These are phyloP conservation scores for Cecidostiba fungosa DNA, from an alignment of 2,888 invertebrate species.

Conservation along the genomic window DNA sequence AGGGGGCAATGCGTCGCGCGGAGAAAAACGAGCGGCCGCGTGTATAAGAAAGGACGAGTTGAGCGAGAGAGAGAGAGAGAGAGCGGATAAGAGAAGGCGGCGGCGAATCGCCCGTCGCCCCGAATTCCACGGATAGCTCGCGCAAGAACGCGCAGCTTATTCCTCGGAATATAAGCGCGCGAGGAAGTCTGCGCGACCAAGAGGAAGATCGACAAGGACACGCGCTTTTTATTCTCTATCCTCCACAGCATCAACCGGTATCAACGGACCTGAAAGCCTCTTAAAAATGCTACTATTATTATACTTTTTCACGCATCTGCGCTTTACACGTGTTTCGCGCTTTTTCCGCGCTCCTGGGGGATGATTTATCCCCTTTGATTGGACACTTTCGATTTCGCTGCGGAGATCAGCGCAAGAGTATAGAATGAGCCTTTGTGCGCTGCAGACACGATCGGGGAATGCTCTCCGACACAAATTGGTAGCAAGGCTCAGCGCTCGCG, in stretches of 20 bases:
- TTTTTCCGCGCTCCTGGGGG: too few relatives aligned
- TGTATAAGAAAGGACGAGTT: conserved; percentile 28
- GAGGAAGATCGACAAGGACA: conserved; percentile 16
- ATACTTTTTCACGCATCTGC: not conserved
- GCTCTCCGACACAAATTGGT: conserved; percentile 1
- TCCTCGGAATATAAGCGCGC: conserved; percentile 7
- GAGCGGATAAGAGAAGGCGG: conserved; percentile 38
- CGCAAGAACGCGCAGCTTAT: conserved; percentile 28
- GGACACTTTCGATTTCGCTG: not conserved
- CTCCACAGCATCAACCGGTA: too few relatives aligned
- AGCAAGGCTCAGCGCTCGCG: not conserved
- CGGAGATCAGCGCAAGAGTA: not conserved
- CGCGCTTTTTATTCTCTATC: too few relatives aligned
- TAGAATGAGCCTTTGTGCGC: not conserved
- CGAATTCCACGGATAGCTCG: conserved; percentile 74
- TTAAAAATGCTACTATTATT: conserved; percentile 31
- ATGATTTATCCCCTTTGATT: too few relatives aligned
- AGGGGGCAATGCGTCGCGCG: conserved; percentile 36
- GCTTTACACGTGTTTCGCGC: not conserved
- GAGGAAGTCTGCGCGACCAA: not conserved
- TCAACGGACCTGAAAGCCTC: not conserved
- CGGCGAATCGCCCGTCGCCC: conserved; percentile 46
- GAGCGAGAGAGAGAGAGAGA: conserved; percentile 60
- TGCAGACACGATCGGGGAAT: not conserved
- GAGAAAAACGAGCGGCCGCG: not conserved